phyloP scores from a whole-genome alignment of 2,113 vertebrate genomes.

The Irena cyanogastra region DNA sequence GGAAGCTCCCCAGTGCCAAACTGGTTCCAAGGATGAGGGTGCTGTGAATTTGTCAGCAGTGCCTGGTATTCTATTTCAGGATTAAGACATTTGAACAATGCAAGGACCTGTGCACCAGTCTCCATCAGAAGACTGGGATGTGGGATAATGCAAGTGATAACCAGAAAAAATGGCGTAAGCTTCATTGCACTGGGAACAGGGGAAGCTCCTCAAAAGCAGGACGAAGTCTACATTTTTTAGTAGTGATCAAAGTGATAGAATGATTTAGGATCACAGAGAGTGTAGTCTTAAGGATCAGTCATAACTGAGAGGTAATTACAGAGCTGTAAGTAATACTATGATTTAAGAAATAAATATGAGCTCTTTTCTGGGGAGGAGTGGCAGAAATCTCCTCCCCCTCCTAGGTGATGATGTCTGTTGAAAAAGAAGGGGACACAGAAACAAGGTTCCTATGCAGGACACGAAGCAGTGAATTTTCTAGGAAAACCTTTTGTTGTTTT shows the following conservation, averaged over 20 bases:
- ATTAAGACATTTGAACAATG: not conserved
- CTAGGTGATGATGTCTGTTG: not conserved
- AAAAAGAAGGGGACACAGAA: not conserved
- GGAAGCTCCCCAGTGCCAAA: no score
- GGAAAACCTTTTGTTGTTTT: not conserved
- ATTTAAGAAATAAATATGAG: not conserved
- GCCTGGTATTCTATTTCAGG: not conserved
- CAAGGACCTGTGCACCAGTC: accelerated
- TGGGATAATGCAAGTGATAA: not conserved
- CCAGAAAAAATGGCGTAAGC: not conserved
- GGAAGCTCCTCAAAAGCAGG: not conserved
- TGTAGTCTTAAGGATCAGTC: not conserved
- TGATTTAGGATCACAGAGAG: not conserved
- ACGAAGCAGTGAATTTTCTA: not conserved
- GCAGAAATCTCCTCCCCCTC: not conserved
- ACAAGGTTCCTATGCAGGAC: not conserved
- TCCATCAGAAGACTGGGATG: not conserved
- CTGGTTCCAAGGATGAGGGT: not conserved
- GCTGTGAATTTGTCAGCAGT: not conserved
- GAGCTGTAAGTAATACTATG: accelerated
- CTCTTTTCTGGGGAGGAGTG: not conserved
- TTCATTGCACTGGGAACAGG: not conserved
- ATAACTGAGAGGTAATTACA: not conserved
- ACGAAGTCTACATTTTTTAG: not conserved
- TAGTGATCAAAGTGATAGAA: not conserved